Conservation (phyloP, 1,140 invertebrate species). For the Drosophila lowei region DNA sequence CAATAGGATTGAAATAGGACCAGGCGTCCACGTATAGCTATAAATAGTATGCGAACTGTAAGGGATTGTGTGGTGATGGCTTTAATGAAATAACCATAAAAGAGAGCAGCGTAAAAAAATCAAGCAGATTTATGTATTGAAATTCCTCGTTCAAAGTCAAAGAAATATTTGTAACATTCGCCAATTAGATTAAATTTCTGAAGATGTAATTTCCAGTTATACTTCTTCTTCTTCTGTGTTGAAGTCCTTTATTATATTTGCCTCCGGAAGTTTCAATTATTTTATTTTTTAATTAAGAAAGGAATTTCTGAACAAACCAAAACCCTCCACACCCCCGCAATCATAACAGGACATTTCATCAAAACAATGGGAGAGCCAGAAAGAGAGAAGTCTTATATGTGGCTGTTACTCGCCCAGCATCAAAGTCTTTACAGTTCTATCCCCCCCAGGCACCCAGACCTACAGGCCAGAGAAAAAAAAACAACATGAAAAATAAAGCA, state of each 20-base stretch:
- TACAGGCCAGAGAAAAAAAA: slow-evolving; percentile 9
- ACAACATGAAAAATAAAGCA: slow-evolving; percentile 5
- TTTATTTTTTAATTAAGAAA: slow-evolving; percentile 28
- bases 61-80: too few relatives aligned
- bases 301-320: not conserved
- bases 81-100: too few relatives aligned
- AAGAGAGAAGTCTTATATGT: slow-evolving; percentile 18
- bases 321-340: not conserved
- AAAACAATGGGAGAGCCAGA: slow-evolving; percentile 10
- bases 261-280: slow-evolving; percentile 14
- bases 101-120: too few relatives aligned
- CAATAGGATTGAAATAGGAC: too few relatives aligned
- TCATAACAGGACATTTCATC: slow-evolving; percentile 3
- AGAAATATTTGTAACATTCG: too few relatives aligned
- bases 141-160: not conserved
- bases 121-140: too few relatives aligned
- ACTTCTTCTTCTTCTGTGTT: not conserved
- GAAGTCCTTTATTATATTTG: slow-evolving; percentile 5
- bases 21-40: not conserved
- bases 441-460: not conserved
- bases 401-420: slow-evolving; percentile 17
- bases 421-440: slow-evolving; percentile 19
- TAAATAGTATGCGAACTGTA: not conserved
- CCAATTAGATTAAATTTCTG: too few relatives aligned
- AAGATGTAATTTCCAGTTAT: too few relatives aligned